A percentile compares a stretch with the other conserved stretches of the same genome.
phyloP scores from a whole-genome alignment of 2,113 vertebrate genomes.

The Melanocharis versteri region DNA sequence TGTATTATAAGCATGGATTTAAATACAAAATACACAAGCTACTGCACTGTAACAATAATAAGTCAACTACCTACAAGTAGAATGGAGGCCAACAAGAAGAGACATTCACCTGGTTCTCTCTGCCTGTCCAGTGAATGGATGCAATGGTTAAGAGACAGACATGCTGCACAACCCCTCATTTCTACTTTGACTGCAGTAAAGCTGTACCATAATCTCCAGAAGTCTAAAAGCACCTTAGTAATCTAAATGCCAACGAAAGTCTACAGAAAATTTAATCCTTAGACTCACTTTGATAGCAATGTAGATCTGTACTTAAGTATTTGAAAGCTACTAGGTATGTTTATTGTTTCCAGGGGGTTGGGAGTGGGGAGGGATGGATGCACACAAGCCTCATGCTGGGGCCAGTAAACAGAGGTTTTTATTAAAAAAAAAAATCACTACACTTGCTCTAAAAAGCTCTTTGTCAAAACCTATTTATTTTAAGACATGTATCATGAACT shows the following conservation, averaged over 20 bases:
- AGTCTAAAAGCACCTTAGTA: background rate
- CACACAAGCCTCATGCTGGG: background rate
- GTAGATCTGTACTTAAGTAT: background rate
- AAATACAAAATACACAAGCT: background rate
- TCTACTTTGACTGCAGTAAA: background rate
- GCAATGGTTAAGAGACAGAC: background rate
- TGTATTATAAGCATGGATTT: conserved; percentile 15
- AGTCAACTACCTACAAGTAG: background rate
- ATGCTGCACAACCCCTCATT: background rate
- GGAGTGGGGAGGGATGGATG: background rate
- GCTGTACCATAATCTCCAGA: background rate
- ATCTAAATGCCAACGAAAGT: background rate
- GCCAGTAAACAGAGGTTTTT: background rate
- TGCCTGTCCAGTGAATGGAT: background rate
- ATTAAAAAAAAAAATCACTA: background rate
- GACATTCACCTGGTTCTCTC: background rate
- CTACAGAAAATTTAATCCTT: background rate
- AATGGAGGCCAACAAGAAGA: background rate
- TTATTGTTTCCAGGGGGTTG: background rate
- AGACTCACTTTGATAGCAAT: background rate
- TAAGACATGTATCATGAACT: background rate
- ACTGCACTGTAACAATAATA: background rate
- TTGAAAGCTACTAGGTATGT: background rate
- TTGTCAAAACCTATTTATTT: background rate
- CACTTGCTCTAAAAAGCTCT: background rate